A percentile compares a stretch with the other conserved stretches of the same genome.
phyloP scores from a whole-genome alignment of 2,888 invertebrate genomes.

The Drosophila greeni region DNA sequence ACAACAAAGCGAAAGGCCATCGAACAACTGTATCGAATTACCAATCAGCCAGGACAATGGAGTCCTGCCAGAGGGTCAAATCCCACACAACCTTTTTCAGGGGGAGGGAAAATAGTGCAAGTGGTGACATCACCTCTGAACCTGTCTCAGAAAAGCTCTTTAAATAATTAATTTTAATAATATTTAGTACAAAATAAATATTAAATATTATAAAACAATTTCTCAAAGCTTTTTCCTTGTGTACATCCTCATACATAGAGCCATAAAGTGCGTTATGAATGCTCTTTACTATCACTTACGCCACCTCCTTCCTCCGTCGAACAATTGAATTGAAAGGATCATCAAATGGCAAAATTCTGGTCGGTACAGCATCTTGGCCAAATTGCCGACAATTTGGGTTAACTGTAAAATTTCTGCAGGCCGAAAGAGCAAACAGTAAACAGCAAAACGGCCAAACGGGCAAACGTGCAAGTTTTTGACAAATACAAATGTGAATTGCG shows the following conservation, averaged over 20 bases:
- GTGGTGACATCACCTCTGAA: slow-evolving; percentile 58
- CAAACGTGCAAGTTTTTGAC: slow-evolving; percentile 72
- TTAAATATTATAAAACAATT: neutral
- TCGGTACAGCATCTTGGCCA: slow-evolving; percentile 64
- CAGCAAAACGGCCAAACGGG: slow-evolving; percentile 38
- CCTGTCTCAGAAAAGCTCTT: slow-evolving; percentile 5
- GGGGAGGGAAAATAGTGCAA: slow-evolving; percentile 24
- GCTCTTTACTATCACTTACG: slow-evolving; percentile 64
- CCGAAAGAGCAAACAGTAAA: slow-evolving; percentile 30
- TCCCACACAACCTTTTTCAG: slow-evolving; percentile 2
- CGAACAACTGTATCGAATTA: slow-evolving; percentile 75
- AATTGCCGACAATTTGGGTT: slow-evolving; percentile 73
- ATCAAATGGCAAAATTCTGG: slow-evolving; percentile 43
- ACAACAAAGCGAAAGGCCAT: slow-evolving; percentile 63
- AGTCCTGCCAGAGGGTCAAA: slow-evolving; percentile 16
- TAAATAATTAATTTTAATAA: neutral
- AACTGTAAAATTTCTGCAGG: slow-evolving; percentile 65
- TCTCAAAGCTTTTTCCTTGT: neutral
- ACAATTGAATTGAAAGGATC: slow-evolving; percentile 67
- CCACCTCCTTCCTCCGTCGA: slow-evolving; percentile 17
- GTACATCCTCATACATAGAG: slow-evolving; percentile 43
- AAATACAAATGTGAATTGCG: slow-evolving; percentile 56
- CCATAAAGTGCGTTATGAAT: slow-evolving; percentile 59
- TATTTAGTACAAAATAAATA: neutral
- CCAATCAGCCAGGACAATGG: slow-evolving; percentile 69